phyloP scores from a whole-genome alignment of 2,797 vertebrate genomes.

The Danionella dracula region DNA sequence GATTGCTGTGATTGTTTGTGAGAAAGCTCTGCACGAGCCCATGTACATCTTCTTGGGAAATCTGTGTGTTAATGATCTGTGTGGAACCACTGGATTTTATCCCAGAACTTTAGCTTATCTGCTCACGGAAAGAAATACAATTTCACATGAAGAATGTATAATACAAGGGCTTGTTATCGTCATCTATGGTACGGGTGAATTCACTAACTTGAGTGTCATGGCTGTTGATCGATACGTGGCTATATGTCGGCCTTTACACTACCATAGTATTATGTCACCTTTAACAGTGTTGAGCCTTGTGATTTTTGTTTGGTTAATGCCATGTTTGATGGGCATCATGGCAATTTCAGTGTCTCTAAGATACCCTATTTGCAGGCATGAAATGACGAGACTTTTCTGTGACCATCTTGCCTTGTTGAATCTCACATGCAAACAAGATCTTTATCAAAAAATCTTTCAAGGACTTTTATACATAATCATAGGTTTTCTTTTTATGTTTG shows the following conservation, averaged over 20 bases:
- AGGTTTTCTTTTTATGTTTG: neutral
- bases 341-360: neutral
- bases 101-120: constrained; percentile 8
- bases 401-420: neutral
- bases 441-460: neutral
- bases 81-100: constrained; percentile 19
- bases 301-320: constrained; percentile 14
- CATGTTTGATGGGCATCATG: neutral
- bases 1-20: constrained; percentile 8
- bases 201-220: constrained; percentile 17
- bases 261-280: constrained; percentile 11
- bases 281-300: neutral
- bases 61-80: constrained; percentile 24
- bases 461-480: neutral
- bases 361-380: neutral
- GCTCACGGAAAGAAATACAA: neutral
- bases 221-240: constrained; percentile 16
- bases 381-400: constrained; percentile 4
- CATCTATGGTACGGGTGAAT: neutral
- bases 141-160: constrained; percentile 18
- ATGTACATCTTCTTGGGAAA: constrained; percentile 27
- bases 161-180: neutral
- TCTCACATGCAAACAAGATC: neutral
- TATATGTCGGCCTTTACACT: constrained; percentile 5
- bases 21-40: constrained; percentile 10